Percentiles rank a stretch among this genome's conserved stretches.
These are phyloP conservation scores for Tyria jacobaeae DNA, from an alignment of 2,888 invertebrate species.

Conservation along the genomic window DNA sequence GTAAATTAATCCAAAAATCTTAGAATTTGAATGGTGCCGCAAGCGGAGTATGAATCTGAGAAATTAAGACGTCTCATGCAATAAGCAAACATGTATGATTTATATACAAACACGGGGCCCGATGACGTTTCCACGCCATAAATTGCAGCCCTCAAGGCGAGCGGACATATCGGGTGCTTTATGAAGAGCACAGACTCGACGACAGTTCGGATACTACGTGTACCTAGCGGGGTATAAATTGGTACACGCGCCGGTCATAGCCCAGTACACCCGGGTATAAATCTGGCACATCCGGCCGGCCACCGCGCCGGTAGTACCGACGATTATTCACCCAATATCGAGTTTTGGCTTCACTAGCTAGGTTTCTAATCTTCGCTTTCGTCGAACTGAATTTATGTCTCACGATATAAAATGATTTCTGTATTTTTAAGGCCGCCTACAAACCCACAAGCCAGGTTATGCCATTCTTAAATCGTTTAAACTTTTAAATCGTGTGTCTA, in stretches of 20 bases:
- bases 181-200: conserved; percentile 79
- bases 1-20: conserved; percentile 28
- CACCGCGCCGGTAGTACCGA: conserved; percentile 85
- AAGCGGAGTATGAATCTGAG: conserved; percentile 62
- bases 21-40: conserved; percentile 52
- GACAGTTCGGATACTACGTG: conserved; percentile 72
- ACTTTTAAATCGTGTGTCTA: background rate
- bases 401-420: conserved; percentile 45
- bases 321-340: conserved; percentile 87
- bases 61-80: conserved; percentile 70
- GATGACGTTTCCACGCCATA: conserved; percentile 85
- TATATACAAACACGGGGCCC: conserved; percentile 77
- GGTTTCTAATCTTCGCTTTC: conserved; percentile 82
- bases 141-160: conserved; percentile 83
- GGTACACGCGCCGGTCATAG: conserved; percentile 64
- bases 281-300: conserved; percentile 83
- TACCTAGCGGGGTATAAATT: conserved; percentile 54
- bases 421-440: conserved; percentile 43
- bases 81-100: conserved; percentile 82
- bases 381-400: conserved; percentile 76
- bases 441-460: conserved; percentile 28
- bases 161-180: conserved; percentile 80
- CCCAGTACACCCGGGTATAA: conserved; percentile 73
- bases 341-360: conserved; percentile 85
- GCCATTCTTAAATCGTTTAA: conserved; percentile 7